phyloP scores from a whole-genome alignment of 2,113 vertebrate genomes.

The Lepisosteus osseus region DNA sequence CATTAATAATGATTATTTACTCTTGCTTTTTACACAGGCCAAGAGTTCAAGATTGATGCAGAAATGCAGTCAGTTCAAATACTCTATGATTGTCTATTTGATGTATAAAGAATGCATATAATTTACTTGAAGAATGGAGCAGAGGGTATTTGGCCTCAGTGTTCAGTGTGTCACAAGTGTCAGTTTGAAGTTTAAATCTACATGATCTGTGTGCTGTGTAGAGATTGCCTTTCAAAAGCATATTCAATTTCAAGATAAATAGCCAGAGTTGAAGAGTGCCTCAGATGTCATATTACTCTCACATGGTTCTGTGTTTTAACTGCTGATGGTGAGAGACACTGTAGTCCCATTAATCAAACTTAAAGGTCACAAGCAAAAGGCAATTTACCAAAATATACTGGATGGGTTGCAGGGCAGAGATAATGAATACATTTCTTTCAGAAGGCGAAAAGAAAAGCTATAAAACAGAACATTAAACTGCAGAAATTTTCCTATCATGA shows the following conservation, averaged over 20 bases:
- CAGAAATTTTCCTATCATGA: too few relatives aligned
- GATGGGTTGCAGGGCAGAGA: slow-evolving; percentile 54
- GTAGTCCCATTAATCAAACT: slow-evolving; percentile 65
- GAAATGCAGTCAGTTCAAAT: too few relatives aligned
- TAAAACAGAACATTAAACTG: slow-evolving; percentile 21
- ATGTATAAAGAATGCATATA: too few relatives aligned
- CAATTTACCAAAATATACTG: slow-evolving; percentile 60
- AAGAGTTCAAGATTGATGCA: too few relatives aligned
- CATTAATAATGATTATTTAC: too few relatives aligned
- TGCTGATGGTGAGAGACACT: slow-evolving; percentile 48
- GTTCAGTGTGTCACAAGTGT: too few relatives aligned
- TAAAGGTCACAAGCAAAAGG: slow-evolving; percentile 71
- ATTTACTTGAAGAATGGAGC: too few relatives aligned
- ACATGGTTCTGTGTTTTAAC: slow-evolving; percentile 38
- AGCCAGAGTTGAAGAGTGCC: slow-evolving; percentile 10
- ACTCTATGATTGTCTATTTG: too few relatives aligned
- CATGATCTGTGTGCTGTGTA: background rate
- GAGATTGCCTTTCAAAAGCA: background rate
- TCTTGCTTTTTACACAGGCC: too few relatives aligned
- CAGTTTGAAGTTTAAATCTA: background rate
- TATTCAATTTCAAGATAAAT: slow-evolving; percentile 34
- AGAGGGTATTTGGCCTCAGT: too few relatives aligned
- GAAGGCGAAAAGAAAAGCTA: slow-evolving; percentile 37
- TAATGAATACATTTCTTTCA: slow-evolving; percentile 59
- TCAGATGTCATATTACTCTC: slow-evolving; percentile 42